phyloP scores from a whole-genome alignment of 2,797 vertebrate species.

The Acanthornis magna region DNA sequence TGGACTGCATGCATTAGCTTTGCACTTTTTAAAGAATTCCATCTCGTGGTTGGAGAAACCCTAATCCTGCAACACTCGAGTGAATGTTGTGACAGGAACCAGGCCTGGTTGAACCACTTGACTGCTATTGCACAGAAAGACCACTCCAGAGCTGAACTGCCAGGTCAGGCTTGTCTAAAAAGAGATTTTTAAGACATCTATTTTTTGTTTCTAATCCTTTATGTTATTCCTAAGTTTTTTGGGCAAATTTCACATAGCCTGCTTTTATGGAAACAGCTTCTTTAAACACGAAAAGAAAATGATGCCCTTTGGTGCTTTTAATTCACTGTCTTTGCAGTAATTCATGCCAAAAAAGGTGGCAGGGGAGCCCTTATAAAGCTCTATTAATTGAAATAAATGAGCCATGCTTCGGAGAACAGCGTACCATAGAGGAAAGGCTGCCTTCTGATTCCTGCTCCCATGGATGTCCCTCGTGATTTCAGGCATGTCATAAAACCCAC shows the following conservation, averaged over 20 bases:
- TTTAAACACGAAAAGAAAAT: slow-evolving; percentile 39
- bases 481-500: slow-evolving; percentile 30
- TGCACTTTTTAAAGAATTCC: not conserved
- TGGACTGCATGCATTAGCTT: not conserved
- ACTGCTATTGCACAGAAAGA: not conserved
- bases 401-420: slow-evolving; percentile 26
- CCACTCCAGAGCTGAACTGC: not conserved
- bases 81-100: not conserved
- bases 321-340: slow-evolving; percentile 47
- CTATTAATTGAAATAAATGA: slow-evolving; percentile 64
- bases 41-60: not conserved
- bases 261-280: slow-evolving; percentile 20
- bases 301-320: slow-evolving; percentile 24
- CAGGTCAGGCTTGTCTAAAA: not conserved
- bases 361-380: slow-evolving; percentile 36
- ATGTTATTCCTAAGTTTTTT: not conserved
- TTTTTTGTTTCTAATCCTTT: not conserved
- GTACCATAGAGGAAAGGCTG: slow-evolving; percentile 25
- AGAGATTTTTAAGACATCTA: not conserved
- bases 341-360: not conserved
- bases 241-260: not conserved
- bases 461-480: slow-evolving; percentile 1
- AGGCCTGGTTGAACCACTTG: not conserved
- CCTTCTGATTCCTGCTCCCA: slow-evolving; percentile 15
- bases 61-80: not conserved